Base-by-base conservation (phyloP, 1,140 invertebrate genomes). In the Drosophila subobscura region DNA sequence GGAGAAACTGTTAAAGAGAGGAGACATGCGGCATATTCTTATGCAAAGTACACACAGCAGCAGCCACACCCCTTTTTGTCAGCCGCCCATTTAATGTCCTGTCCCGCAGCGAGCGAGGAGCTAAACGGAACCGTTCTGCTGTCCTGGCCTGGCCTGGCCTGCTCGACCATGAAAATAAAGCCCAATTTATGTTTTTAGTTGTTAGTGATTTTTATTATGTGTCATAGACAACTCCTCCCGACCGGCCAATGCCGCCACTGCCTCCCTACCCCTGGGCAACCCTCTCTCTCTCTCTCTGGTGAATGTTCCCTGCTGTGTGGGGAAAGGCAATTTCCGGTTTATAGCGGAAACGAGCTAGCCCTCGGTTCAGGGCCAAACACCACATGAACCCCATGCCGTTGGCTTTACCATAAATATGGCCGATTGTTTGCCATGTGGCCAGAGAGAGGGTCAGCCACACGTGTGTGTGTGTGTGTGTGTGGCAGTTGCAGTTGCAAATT, bases 191-290 rank as follows among this genome's bases (percentile, higher is more conserved):
- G 83, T 80, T 88, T 88, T 88, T 88, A 88, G 83, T 88, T 88
- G 83, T 88, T 88, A 79, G 78, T 88, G 83, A 88, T 88, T 88
- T 88, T 88, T 88, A 88, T 88, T 88, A 88, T 88, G 83, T 88
- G 83, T 88, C 83, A 86, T 78, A 80, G 77, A 68, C 79, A 81
- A 77, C 57, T 63, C 68, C 37, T 44, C 53, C 51, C 12, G 44
- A 42, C 37, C 51, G 50, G 27, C 60, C 41, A 40, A 50, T 58
- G 40, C 22, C 22, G n/a, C 14, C 22, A 12, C 14, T 46, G 25
- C 45, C 0, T 20, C 16, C 16, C 16, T 20, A 1, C 0, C 16
- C 16, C 16, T 20, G 16, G 16, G 16, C 16, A 20, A 20, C 16
- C 23, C 22, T 54, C 37, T 16, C 27, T 5, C 23, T 29, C 2